These are phyloP conservation scores for Catagonus wagneri DNA, from an alignment of 2,113 vertebrate genomes.

Conservation along the genomic window DNA sequence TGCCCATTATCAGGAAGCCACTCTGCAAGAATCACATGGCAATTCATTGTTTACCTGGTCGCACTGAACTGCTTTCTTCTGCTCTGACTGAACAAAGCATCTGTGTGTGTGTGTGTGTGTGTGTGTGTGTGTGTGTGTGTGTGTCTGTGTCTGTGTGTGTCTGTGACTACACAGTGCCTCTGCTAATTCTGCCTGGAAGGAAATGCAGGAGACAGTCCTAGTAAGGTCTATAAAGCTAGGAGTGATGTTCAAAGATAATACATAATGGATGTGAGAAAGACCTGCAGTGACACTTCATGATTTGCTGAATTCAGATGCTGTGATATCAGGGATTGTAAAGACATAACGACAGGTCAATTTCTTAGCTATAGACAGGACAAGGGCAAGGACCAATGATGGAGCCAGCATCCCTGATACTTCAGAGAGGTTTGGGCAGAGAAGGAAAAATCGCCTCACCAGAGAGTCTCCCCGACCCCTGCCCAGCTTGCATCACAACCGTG, in stretches of 20 bases:
- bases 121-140: neutral
- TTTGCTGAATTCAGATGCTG: slow-evolving; percentile 25
- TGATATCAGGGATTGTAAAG: slow-evolving; percentile 32
- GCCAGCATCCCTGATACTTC: neutral
- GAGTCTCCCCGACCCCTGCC: neutral
- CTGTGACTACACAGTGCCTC: neutral
- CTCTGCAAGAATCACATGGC: neutral
- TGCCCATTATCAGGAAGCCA: slow-evolving; percentile 29
- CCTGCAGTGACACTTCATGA: neutral
- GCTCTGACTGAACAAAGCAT: slow-evolving; percentile 28
- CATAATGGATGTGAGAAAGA: slow-evolving; percentile 46
- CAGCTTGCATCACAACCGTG: neutral
- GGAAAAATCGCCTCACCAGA: neutral
- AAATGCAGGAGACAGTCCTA: neutral
- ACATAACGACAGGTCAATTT: neutral
- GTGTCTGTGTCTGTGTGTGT: neutral
- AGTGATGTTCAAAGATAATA: slow-evolving; percentile 37
- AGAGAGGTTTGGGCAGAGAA: slow-evolving; percentile 27
- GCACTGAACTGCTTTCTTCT: neutral
- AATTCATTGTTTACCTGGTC: slow-evolving; percentile 58
- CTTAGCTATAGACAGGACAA: slow-evolving; percentile 51
- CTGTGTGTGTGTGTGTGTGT: too few relatives aligned
- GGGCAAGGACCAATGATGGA: neutral
- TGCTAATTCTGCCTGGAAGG: slow-evolving; percentile 22
- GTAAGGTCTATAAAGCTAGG: slow-evolving; percentile 25